Evolutionary conservation across 2,113 vertebrate species (phyloP), one percentile per base, ranked within the genome.

Genomic region (Microcebus jonahi): DNA sequence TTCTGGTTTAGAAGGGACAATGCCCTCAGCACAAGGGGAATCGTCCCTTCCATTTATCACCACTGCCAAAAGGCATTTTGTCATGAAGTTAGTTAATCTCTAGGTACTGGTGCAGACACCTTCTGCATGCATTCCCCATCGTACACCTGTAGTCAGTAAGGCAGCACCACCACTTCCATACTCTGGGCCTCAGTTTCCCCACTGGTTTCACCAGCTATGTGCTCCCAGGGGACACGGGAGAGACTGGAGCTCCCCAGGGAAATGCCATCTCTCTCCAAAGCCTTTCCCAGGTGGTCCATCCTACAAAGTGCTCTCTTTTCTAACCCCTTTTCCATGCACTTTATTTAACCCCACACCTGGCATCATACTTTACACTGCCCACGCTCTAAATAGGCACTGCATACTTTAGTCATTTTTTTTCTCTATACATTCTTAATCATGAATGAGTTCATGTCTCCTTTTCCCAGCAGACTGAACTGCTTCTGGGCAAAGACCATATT

Each of bases 101-200:
- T 7, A 21, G n/a, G 45, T 48, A 36, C 68, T n/a, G 50, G 17
- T 45, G 12, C 29, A 5, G 50, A 79, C 2, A 0, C 7, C 45
- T 61, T 8, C 77, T 21, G 9, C 29, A 42, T 1, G 4, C 17
- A 3, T 34, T 13, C 76, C n/a, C 45, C 53, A 70, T 9, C 4
- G 0, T 14, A 68, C 12, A 23, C 59, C 48, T 21, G 39, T 2
- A n/a, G 61, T 11, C 21, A 10, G 0, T 17, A 8, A 88, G 50
- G 61, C 6, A 11, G 11, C 1, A 17, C 2, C 4, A 21, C 59
- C 23, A 23, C n/a, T 14, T 63, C 27, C 11, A 14, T 50, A 48
- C 53, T 27, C 53, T 6, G 21, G 42, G 67, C 31, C 95, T 97
- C 25, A 50, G 65, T 88, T 89, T 89, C 18, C 34, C 29, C 11